Evolutionary conservation across 1,140 invertebrate species (phyloP).

Genomic region (Diachasmimorpha longicaudata): DNA sequence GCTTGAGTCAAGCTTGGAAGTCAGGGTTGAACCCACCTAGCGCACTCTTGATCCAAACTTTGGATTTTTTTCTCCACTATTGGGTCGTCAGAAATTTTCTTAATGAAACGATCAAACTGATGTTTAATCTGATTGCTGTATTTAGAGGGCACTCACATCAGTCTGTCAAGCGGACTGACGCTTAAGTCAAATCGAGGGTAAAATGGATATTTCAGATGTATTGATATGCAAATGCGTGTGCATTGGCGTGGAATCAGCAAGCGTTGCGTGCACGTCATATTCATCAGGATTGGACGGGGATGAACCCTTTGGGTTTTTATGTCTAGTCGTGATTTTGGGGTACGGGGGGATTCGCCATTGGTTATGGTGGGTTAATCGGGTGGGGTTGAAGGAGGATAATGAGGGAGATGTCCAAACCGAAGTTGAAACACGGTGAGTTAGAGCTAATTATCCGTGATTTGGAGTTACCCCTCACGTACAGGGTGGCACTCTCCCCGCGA

Average conservation of each 20-base stretch:
- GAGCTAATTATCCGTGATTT: no score
- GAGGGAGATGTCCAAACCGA: no score
- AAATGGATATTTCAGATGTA: background rate
- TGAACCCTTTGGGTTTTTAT: background rate
- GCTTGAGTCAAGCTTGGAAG: no score
- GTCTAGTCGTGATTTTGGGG: background rate
- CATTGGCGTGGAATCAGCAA: background rate
- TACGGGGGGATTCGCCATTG: background rate
- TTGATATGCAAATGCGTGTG: slow-evolving; percentile 3
- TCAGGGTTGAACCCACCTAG: no score
- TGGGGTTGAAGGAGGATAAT: no score
- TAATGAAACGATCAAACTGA: background rate
- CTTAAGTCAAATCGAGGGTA: background rate
- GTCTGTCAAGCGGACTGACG: background rate
- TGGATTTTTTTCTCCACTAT: no score
- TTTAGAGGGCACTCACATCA: background rate
- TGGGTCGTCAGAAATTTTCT: background rate
- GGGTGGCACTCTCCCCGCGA: no score
- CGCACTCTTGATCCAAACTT: no score
- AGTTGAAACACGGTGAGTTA: no score
- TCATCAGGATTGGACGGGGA: background rate
- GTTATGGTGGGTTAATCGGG: background rate
- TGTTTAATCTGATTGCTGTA: background rate
- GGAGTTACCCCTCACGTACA: no score
- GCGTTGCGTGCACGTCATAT: slow-evolving; percentile 11